These are phyloP conservation scores for Myotis brandtii DNA, from an alignment of 2,113 vertebrate species.

Conservation along the genomic window DNA sequence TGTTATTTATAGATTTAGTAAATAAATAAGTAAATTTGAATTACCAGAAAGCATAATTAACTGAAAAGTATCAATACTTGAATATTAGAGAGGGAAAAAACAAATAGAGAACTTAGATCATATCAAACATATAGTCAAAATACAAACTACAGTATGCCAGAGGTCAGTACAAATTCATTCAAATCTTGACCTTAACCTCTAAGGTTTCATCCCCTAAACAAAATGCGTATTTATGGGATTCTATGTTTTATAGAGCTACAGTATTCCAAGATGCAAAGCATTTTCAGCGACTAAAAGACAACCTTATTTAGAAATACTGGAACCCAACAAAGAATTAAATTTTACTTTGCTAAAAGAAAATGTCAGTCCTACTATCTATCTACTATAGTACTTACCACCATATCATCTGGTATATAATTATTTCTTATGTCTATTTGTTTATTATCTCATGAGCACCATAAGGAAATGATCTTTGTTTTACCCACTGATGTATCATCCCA, in stretches of 20 bases:
- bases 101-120: not conserved
- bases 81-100: not conserved
- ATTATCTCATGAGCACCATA: not conserved
- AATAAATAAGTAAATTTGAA: constrained; percentile 18
- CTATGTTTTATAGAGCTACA: not conserved
- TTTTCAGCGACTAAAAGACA: not conserved
- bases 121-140: constrained; percentile 9
- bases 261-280: not conserved
- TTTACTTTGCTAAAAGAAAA: not conserved
- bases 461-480: not conserved
- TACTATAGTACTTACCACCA: not conserved
- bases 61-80: not conserved
- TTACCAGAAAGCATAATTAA: constrained; percentile 38
- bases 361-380: not conserved
- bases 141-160: not conserved
- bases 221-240: not conserved
- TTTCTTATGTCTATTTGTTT: not conserved
- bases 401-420: not conserved
- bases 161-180: not conserved
- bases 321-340: not conserved
- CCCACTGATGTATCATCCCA: not conserved
- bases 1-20: not conserved
- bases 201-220: not conserved
- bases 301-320: not conserved
- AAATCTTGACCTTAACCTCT: not conserved